phyloP scores from a whole-genome alignment of 2,797 vertebrate species.

The Iguana delicatissima region DNA sequence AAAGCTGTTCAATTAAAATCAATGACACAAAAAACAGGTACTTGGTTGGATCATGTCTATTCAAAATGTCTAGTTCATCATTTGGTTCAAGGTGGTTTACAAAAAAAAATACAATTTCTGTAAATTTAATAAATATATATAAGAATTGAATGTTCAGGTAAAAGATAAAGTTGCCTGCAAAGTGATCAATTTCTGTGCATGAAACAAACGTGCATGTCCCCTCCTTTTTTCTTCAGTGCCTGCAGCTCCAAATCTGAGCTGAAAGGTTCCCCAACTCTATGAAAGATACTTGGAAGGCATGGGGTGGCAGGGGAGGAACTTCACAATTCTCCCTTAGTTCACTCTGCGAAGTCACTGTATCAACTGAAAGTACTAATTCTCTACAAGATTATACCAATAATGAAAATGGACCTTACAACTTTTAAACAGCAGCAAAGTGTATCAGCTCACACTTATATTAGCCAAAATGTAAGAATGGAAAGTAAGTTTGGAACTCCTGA shows the following conservation, averaged over 20 bases:
- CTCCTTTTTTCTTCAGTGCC: background rate
- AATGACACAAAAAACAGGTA: background rate
- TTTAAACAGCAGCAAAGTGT: background rate
- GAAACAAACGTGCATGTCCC: background rate
- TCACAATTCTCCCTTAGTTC: too few species aligned
- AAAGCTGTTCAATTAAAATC: background rate
- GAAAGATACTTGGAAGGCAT: background rate
- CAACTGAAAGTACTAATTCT: background rate
- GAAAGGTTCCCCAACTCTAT: background rate
- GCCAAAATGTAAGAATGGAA: background rate
- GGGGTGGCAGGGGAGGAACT: background rate
- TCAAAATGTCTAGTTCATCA: background rate
- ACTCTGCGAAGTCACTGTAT: background rate
- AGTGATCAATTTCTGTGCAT: background rate
- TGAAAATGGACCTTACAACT: background rate
- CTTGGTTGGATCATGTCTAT: background rate
- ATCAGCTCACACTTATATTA: too few species aligned
- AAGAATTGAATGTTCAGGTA: background rate
- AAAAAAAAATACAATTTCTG: background rate
- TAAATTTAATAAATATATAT: background rate
- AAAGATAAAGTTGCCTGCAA: background rate
- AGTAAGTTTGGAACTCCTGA: background rate
- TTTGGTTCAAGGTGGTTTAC: background rate
- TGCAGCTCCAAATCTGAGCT: background rate
- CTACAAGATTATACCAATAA: background rate